Base-by-base conservation (phyloP, 2,797 vertebrate genomes). In the Cossypha niveicapilla region DNA sequence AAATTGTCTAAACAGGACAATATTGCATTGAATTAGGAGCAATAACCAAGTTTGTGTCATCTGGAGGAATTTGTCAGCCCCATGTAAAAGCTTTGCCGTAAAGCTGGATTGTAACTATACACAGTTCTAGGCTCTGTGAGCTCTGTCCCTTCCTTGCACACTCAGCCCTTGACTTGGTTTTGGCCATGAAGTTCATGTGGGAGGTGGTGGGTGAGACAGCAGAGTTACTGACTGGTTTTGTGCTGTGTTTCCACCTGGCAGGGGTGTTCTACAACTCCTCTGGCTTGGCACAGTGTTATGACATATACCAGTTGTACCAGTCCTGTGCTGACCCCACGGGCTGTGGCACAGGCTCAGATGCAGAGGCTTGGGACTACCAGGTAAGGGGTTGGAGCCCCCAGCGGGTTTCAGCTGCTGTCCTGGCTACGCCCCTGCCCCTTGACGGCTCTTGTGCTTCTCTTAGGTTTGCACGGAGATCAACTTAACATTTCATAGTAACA, bases 281-380 rank as follows among this genome's bases (percentile, higher is more conserved):
- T 0, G 98, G 98, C 27, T 32, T 16, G 0, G 92, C 95, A 42
- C 53, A 17, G 14, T 99, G 99, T 67, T 99, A 97, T 0, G 97
- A 99, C 93, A 95, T 98, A 60, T 99, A 99, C 94, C 93, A 8
- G 34, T 96, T 98, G 70, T 99, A 98, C 84, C 93, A 94, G 78
- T 94, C 98, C 90, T 99, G 99, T 58, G 98, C 99, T 0, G 99
- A 99, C 94, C 99, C 99, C 47, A 99, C 99, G 0, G 99, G 99
- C 84, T 99, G 99, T 1, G 99, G 99, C 58, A 91, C 85, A 0
- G 99, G 99, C 47, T 74, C 92, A 0, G 14, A 98, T 5, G 98
- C 99, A 6, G 53, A 98, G 85, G 99, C 99, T n/a, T 99, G 99
- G 99, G 99, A 99, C 97, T 99, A 99, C 90, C 99, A 99, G 99